Conservation (phyloP, 1,140 invertebrate genomes). For the Macrosteles quadrilineatus region DNA sequence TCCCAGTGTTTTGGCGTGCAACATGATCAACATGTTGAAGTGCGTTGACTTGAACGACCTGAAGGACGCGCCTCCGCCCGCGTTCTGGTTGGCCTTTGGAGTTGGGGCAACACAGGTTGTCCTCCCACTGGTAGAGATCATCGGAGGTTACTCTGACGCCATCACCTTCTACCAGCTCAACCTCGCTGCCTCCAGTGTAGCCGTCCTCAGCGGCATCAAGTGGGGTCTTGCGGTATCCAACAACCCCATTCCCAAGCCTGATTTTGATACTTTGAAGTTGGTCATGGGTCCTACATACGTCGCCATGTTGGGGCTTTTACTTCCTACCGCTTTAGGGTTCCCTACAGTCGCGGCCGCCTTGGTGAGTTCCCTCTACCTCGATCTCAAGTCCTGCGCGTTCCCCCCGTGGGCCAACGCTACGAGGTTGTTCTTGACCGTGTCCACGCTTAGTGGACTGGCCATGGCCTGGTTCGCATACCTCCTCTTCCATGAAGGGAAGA, state of each 20-base stretch:
- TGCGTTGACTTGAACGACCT: conserved; percentile 11
- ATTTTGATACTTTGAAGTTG: background rate
- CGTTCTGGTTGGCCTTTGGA: background rate
- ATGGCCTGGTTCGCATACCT: background rate
- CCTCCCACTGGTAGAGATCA: background rate
- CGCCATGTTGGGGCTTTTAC: background rate
- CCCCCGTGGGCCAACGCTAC: background rate
- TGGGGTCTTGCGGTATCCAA: background rate
- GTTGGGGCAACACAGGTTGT: background rate
- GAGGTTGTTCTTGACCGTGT: background rate
- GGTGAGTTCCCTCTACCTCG: background rate
- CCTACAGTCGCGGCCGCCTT: background rate
- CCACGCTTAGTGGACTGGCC: background rate
- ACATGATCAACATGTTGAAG: conserved; percentile 12
- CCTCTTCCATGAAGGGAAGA: conserved; percentile 3
- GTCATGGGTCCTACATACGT: background rate
- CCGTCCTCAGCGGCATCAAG: background rate
- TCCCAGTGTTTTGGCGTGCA: background rate
- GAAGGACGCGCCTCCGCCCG: background rate
- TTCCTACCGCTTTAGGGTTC: background rate
- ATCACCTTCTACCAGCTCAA: background rate
- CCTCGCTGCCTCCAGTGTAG: background rate
- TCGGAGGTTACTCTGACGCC: background rate
- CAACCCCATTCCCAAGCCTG: background rate
- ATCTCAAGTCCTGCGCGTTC: conserved; percentile 3